A percentile compares a stretch with the other conserved stretches of the same genome.
These are phyloP conservation scores for Propithecus perrieri DNA, from an alignment of 2,797 vertebrate species.

Conservation along the genomic window DNA sequence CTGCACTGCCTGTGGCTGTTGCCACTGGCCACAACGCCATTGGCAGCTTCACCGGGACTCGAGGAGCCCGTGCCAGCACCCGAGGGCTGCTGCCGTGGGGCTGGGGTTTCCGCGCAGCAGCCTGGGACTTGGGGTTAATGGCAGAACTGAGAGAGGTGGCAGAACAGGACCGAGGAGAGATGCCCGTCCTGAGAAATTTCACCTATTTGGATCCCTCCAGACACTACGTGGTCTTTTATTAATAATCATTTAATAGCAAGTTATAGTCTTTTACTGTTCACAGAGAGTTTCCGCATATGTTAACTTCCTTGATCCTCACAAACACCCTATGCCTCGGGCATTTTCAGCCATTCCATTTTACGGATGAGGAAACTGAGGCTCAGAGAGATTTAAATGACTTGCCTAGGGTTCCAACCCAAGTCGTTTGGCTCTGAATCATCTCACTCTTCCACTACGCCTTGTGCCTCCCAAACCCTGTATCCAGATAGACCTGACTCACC, in stretches of 20 bases:
- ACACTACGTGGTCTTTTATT: neutral
- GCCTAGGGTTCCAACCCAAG: neutral
- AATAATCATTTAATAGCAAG: neutral
- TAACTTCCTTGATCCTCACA: neutral
- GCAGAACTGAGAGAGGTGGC: neutral
- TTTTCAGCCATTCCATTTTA: neutral
- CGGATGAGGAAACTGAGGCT: neutral
- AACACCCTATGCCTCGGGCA: neutral
- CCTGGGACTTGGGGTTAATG: too few relatives aligned
- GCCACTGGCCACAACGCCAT: neutral
- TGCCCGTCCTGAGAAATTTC: neutral
- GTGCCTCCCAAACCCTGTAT: neutral
- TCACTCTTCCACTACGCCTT: neutral
- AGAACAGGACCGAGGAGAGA: neutral
- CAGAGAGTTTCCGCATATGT: neutral
- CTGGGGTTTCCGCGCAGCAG: neutral
- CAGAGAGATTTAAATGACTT: constrained; percentile 24
- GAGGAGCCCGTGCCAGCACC: neutral
- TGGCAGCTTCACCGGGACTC: neutral
- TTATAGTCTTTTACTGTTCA: neutral
- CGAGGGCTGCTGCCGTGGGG: too few relatives aligned
- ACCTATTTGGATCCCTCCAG: neutral
- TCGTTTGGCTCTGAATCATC: neutral
- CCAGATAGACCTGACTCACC: neutral
- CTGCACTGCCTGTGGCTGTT: neutral